phyloP scores from a whole-genome alignment of 2,113 vertebrate genomes.

The human region GRCh38 chr7:9064001-9064500 shows the following conservation, averaged over 20 bases:
- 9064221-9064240: not conserved
- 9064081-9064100: not conserved
- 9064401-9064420: not conserved
- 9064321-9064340: not conserved
- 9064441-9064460: not conserved
- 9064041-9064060: slow-evolving; percentile 21
- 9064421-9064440: not conserved
- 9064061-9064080: not conserved
- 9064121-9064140: not conserved
- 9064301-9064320: not conserved
- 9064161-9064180: not conserved
- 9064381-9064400: not conserved
- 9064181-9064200: not conserved
- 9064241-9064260: not conserved
- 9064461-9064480: not conserved
- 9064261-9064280: not conserved
- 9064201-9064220: not conserved
- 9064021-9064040: not conserved
- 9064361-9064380: not conserved
- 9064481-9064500: not conserved
- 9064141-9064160: not conserved
- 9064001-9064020: not conserved
- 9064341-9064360: not conserved
- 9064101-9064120: not conserved
- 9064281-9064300: not conserved